These are phyloP conservation scores for Huso huso DNA, from an alignment of 2,797 vertebrate species.

Conservation along the genomic window DNA sequence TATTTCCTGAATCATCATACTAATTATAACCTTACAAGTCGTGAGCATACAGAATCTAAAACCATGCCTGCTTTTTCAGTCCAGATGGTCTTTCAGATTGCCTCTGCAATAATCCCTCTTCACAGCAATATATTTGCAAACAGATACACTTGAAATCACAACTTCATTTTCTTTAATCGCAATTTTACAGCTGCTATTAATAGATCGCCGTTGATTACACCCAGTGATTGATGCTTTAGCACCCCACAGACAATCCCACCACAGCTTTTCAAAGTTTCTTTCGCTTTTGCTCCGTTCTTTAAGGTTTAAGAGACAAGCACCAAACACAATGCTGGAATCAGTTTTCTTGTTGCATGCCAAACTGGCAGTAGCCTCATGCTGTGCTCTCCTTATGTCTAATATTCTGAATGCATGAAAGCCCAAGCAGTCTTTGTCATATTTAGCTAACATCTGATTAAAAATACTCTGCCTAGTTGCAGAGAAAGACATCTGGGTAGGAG, in stretches of 20 bases:
- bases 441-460: slow-evolving; percentile 27
- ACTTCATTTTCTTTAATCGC: too few relatives aligned
- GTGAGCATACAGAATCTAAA: too few relatives aligned
- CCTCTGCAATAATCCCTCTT: slow-evolving; percentile 34
- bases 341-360: not conserved
- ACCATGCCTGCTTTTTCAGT: slow-evolving; percentile 5
- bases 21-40: too few relatives aligned
- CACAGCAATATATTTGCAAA: slow-evolving; percentile 7
- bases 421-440: slow-evolving; percentile 24
- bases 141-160: too few relatives aligned
- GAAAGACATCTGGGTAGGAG: slow-evolving; percentile 24
- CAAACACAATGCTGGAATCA: too few relatives aligned
- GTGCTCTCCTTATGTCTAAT: not conserved
- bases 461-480: slow-evolving; percentile 36
- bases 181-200: too few relatives aligned
- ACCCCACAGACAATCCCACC: not conserved
- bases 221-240: not conserved
- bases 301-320: not conserved
- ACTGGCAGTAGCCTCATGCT: not conserved
- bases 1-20: too few relatives aligned
- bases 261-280: not conserved
- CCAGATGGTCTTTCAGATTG: slow-evolving; percentile 41
- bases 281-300: not conserved
- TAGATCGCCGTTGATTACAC: not conserved
- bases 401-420: not conserved